These are phyloP conservation scores for Chaenogobius annularis DNA, from an alignment of 2,113 vertebrate genomes.

Conservation along the genomic window DNA sequence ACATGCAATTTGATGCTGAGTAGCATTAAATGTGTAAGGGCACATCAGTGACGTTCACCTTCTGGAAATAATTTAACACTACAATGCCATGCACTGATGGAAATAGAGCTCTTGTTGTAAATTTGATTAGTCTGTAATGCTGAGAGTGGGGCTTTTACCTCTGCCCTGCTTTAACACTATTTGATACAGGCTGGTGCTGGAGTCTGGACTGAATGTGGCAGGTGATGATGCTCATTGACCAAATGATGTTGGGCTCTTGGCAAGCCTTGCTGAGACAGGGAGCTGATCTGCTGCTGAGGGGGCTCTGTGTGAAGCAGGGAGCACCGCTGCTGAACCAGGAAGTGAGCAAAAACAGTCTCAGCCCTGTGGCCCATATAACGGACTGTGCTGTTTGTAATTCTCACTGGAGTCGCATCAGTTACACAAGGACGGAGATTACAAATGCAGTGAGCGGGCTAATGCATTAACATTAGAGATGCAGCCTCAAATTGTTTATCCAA, in stretches of 20 bases:
- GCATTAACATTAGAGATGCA: conserved; percentile 76
- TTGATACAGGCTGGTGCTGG: conserved; percentile 19
- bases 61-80: conserved; percentile 24
- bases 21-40: conserved; percentile 31
- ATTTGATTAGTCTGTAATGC: conserved; percentile 31
- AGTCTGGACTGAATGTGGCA: conserved; percentile 2
- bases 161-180: conserved; percentile 24
- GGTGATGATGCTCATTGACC: conserved; percentile 22
- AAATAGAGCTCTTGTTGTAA: conserved; percentile 38
- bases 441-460: conserved; percentile 48
- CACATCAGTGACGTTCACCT: conserved; percentile 28
- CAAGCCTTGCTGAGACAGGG: conserved; percentile 9
- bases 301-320: conserved; percentile 27
- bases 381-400: conserved; percentile 15
- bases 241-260: conserved; percentile 14
- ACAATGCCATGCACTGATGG: conserved; percentile 13
- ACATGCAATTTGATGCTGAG: conserved; percentile 44
- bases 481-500: conserved; percentile 75
- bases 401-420: conserved; percentile 40
- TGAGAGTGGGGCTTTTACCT: conserved; percentile 52
- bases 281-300: conserved; percentile 23
- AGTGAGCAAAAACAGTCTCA: conserved; percentile 43
- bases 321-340: conserved; percentile 39
- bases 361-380: conserved; percentile 23
- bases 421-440: conserved; percentile 56